Evolutionary conservation across 2,113 vertebrate genomes (phyloP).

Genomic region (Ardeotis arabs): DNA sequence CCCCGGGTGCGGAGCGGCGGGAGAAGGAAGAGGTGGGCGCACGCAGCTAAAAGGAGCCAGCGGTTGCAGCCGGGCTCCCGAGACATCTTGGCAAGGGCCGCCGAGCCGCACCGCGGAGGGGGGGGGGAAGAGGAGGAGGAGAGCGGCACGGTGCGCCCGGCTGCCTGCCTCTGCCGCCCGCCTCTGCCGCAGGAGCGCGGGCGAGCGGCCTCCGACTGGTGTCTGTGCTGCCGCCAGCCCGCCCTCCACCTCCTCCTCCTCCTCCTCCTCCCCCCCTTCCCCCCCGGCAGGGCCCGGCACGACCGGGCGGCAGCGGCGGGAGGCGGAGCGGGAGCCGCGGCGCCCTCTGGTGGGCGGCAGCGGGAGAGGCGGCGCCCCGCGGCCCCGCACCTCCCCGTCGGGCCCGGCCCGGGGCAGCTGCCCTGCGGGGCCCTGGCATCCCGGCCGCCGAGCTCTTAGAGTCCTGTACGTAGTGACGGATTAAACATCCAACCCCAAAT

Average conservation of each 20-base stretch:
- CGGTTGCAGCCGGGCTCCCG: not conserved
- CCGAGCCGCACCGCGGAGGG: not conserved
- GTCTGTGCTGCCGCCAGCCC: not conserved
- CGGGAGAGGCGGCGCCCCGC: not conserved
- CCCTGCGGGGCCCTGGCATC: not conserved
- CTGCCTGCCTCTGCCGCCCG: not conserved
- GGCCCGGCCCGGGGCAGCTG: not conserved
- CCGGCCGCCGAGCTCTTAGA: too few species aligned
- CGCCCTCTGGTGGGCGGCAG: constrained; percentile 25
- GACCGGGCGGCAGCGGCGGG: not conserved
- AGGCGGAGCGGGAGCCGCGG: not conserved
- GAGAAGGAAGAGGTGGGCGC: not conserved
- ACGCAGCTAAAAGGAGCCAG: not conserved
- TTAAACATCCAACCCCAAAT: fast-evolving
- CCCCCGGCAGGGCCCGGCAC: not conserved
- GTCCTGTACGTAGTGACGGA: fast-evolving
- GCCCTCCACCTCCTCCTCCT: not conserved
- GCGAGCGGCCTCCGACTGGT: constrained; percentile 28
- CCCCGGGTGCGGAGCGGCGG: constrained; percentile 25
- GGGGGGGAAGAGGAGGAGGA: not conserved
- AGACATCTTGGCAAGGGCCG: constrained; percentile 16
- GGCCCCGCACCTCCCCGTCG: too few species aligned
- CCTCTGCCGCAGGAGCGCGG: not conserved
- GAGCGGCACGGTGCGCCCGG: not conserved
- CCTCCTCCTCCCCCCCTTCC: not conserved